Conservation (phyloP, 2,797 vertebrate species). For the Xiphorhynchus erythropygius region DNA sequence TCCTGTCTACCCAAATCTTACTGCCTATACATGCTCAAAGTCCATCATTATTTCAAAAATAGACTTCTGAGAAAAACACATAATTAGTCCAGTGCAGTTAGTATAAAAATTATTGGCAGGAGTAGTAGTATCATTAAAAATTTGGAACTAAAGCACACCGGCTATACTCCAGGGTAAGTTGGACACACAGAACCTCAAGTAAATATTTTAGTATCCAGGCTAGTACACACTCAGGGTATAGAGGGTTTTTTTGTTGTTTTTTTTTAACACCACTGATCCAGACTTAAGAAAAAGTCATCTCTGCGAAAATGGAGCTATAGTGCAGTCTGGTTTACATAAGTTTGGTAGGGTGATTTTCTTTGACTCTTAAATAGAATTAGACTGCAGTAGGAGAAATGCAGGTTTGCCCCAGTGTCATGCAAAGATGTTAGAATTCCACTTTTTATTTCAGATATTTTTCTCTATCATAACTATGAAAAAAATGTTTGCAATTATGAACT, state of each 20-base stretch:
- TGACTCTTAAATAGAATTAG: not conserved
- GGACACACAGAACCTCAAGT: constrained; percentile 50
- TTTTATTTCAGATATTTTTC: not conserved
- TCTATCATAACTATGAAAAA: not conserved
- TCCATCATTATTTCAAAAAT: constrained; percentile 74
- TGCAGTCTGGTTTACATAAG: not conserved
- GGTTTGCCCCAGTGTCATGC: not conserved
- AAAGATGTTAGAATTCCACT: not conserved
- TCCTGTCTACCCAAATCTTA: constrained; percentile 32
- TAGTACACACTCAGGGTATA: not conserved
- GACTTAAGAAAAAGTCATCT: not conserved
- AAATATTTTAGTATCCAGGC: constrained; percentile 52
- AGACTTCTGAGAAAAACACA: constrained; percentile 72
- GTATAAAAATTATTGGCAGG: constrained; percentile 72
- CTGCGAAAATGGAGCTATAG: not conserved
- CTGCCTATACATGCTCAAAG: constrained; percentile 65
- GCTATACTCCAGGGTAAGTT: constrained; percentile 59
- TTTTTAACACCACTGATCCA: constrained; percentile 2
- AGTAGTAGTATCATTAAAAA: constrained; percentile 71
- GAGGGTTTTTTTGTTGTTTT: not conserved
- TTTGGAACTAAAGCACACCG: constrained; percentile 66
- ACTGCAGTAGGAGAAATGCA: not conserved
- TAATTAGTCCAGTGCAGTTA: constrained; percentile 76
- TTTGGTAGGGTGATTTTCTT: not conserved
- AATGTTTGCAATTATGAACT: not conserved